phyloP scores from a whole-genome alignment of 2,888 invertebrate genomes.

The Lymantria monacha region DNA sequence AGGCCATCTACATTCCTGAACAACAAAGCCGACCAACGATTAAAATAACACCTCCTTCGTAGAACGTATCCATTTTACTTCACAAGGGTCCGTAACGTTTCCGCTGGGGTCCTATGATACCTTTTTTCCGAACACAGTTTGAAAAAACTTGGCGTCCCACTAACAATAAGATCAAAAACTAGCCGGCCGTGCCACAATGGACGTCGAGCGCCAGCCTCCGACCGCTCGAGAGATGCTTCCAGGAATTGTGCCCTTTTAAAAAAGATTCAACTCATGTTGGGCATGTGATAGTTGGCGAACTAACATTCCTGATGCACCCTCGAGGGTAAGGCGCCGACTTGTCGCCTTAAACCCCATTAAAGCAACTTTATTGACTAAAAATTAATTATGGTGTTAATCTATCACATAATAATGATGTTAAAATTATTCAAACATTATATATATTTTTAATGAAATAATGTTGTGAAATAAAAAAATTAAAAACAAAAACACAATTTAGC shows the following conservation, averaged over 20 bases:
- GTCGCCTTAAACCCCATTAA: constrained; percentile 11
- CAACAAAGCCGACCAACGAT: constrained; percentile 79
- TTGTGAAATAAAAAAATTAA: too few relatives aligned
- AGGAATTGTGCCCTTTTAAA: constrained; percentile 76
- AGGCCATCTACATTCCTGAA: constrained; percentile 79
- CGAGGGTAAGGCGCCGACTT: constrained; percentile 32
- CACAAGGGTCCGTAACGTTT: constrained; percentile 79
- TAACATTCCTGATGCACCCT: constrained; percentile 58
- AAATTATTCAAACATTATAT: background rate
- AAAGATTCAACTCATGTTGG: constrained; percentile 77
- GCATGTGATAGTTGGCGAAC: constrained; percentile 71
- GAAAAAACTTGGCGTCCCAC: constrained; percentile 81
- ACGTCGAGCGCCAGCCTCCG: constrained; percentile 76
- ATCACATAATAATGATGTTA: background rate
- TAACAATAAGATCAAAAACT: constrained; percentile 82
- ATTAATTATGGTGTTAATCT: background rate
- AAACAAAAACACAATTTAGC: background rate
- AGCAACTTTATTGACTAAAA: background rate
- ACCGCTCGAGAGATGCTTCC: constrained; percentile 69
- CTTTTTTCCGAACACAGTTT: constrained; percentile 71
- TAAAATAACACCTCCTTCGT: constrained; percentile 81
- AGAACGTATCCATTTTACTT: constrained; percentile 79
- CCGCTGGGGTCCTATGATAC: constrained; percentile 79
- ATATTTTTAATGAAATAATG: too few relatives aligned
- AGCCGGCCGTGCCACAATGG: constrained; percentile 76